phyloP scores from a whole-genome alignment of 2,113 vertebrate genomes.

The Callipepla californica region DNA sequence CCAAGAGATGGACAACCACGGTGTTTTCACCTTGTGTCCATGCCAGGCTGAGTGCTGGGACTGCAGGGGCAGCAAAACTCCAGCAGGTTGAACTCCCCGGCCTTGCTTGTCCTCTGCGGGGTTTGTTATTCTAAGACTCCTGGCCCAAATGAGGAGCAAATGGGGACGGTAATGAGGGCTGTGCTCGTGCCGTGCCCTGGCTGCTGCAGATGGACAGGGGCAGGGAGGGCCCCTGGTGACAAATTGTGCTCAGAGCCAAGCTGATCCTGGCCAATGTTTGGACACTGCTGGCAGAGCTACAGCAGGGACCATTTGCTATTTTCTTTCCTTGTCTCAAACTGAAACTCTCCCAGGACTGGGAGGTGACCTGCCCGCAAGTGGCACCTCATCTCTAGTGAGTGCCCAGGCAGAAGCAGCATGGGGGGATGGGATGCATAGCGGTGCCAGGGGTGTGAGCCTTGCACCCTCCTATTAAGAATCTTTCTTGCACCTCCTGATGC shows the following conservation, averaged over 20 bases:
- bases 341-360: neutral
- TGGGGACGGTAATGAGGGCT: conserved; percentile 64
- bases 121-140: conserved; percentile 75
- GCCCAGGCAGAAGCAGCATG: neutral
- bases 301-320: conserved; percentile 74
- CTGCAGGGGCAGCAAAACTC: rapidly evolving
- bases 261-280: neutral
- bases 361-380: neutral
- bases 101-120: neutral
- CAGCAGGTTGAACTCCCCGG: neutral
- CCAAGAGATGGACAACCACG: neutral
- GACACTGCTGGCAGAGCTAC: conserved; percentile 55
- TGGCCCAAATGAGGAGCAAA: conserved; percentile 80
- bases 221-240: conserved; percentile 46
- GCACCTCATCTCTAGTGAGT: rapidly evolving
- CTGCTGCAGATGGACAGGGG: conserved; percentile 45
- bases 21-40: neutral
- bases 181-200: conserved; percentile 5
- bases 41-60: neutral
- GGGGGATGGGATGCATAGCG: rapidly evolving
- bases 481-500: neutral
- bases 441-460: neutral
- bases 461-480: rapidly evolving
- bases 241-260: conserved; percentile 65
- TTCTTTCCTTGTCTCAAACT: conserved; percentile 49